Evolutionary conservation across 2,797 vertebrate genomes (phyloP).

Genomic region (Atherinosoma microstoma): DNA sequence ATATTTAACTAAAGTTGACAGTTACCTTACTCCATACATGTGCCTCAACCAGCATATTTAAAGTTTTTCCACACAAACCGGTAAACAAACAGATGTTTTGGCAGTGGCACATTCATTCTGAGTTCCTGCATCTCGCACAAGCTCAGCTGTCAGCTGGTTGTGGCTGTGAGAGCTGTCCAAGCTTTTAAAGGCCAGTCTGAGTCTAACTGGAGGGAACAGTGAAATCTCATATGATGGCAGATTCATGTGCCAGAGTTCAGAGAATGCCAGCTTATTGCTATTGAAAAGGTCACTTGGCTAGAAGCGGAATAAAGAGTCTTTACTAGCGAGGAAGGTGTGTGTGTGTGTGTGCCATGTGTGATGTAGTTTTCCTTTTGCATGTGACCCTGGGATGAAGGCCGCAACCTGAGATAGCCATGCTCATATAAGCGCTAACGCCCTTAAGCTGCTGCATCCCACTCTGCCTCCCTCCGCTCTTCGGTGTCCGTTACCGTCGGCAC

Average conservation of each 20-base stretch:
- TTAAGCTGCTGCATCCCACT: slow-evolving; percentile 49
- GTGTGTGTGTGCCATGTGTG: slow-evolving; percentile 14
- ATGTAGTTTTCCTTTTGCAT: slow-evolving; percentile 40
- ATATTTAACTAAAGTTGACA: not conserved
- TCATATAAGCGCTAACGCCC: slow-evolving; percentile 62
- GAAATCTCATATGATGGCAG: slow-evolving; percentile 70
- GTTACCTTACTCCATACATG: not conserved
- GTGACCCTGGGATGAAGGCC: slow-evolving; percentile 61
- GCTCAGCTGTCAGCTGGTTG: slow-evolving; percentile 26
- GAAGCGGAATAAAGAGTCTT: slow-evolving; percentile 68
- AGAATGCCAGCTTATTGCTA: slow-evolving; percentile 77
- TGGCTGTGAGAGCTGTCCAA: slow-evolving; percentile 40
- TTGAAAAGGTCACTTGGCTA: slow-evolving; percentile 73
- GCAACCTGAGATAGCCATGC: slow-evolving; percentile 64
- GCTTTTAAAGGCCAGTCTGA: slow-evolving; percentile 55
- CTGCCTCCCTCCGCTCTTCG: slow-evolving; percentile 40
- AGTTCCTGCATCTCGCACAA: slow-evolving; percentile 9
- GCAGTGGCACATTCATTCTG: not conserved
- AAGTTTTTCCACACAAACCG: not conserved
- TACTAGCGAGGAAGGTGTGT: slow-evolving; percentile 30
- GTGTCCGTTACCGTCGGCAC: slow-evolving; percentile 73
- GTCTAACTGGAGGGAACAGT: slow-evolving; percentile 68
- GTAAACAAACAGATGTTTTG: not conserved
- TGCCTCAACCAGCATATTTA: slow-evolving; percentile 1
- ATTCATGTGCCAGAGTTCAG: slow-evolving; percentile 65